These are phyloP conservation scores for Chrysocyon brachyurus DNA, from an alignment of 2,797 vertebrate species.

Conservation along the genomic window DNA sequence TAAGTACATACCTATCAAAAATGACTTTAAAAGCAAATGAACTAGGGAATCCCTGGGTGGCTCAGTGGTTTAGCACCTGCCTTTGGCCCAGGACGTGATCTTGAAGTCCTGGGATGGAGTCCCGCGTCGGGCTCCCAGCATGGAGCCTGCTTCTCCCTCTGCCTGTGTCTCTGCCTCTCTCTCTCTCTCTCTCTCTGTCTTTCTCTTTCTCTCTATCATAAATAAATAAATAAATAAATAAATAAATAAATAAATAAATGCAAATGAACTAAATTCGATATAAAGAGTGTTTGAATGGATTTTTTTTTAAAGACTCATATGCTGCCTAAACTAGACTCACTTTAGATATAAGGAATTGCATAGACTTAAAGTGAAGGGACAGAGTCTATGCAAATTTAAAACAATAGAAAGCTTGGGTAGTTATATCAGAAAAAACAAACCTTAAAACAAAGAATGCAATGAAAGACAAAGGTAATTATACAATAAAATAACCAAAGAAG, in stretches of 20 bases:
- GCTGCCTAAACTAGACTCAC: neutral
- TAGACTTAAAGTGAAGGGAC: neutral
- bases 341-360: neutral
- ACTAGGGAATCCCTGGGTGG: neutral
- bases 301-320: neutral
- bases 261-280: neutral
- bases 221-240: too few species aligned
- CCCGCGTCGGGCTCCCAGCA: too few species aligned
- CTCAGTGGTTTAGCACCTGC: too few species aligned
- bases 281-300: neutral
- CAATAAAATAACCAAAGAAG: neutral
- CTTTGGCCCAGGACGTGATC: too few species aligned
- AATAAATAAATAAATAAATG: neutral
- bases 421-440: neutral
- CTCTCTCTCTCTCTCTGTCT: too few species aligned
- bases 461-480: neutral
- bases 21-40: neutral
- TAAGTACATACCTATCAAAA: neutral
- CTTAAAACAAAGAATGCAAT: neutral
- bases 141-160: too few species aligned
- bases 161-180: too few species aligned
- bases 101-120: too few species aligned
- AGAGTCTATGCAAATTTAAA: neutral
- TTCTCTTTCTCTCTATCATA: too few species aligned
- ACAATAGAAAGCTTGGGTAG: neutral